Evolutionary conservation across 2,113 vertebrate species (phyloP).

Genomic region (Psephotus haematonotus): DNA sequence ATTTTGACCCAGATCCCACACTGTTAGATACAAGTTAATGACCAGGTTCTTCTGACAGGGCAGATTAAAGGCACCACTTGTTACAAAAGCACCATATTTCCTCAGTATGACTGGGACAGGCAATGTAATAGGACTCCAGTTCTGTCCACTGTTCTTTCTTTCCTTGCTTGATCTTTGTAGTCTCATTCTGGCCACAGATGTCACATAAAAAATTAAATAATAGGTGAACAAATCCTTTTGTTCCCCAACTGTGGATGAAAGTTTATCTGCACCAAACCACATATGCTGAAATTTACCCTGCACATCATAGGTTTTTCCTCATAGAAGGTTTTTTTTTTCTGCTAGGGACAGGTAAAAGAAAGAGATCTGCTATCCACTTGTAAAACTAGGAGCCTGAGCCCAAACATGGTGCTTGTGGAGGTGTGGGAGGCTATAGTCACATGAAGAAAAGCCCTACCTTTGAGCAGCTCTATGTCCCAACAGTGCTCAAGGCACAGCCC

Average conservation of each 20-base stretch:
- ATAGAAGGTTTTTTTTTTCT: background rate
- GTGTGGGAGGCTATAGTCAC: background rate
- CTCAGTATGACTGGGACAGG: background rate
- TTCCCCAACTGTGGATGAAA: background rate
- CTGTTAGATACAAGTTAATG: background rate
- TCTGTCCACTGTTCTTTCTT: background rate
- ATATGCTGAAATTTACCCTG: background rate
- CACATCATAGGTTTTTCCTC: background rate
- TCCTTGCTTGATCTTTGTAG: background rate
- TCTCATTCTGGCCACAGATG: background rate
- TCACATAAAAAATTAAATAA: background rate
- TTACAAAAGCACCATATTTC: background rate
- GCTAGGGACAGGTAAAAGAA: background rate
- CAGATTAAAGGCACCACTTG: background rate
- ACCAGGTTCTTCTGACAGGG: background rate
- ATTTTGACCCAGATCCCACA: background rate
- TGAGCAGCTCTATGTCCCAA: background rate
- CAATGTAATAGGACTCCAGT: accelerated
- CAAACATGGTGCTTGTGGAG: background rate
- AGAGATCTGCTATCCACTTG: background rate
- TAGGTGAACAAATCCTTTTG: background rate
- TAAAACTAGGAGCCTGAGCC: background rate
- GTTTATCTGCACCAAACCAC: accelerated
- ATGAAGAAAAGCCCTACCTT: background rate
- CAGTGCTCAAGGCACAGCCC: background rate